These are phyloP conservation scores for Eolophus roseicapilla DNA, from an alignment of 2,113 vertebrate genomes.

Conservation along the genomic window DNA sequence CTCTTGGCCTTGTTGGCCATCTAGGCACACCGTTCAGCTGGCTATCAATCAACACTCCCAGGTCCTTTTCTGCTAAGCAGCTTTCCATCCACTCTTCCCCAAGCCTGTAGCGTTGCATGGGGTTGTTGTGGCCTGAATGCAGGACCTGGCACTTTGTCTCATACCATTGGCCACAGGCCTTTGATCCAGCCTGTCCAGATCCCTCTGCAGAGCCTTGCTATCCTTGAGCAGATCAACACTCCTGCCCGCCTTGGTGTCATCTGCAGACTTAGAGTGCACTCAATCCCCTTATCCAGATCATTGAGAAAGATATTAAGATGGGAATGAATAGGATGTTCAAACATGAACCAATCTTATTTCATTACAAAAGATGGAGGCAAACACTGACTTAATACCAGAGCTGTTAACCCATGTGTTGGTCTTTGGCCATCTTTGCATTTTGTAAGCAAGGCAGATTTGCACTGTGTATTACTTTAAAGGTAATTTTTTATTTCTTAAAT, in stretches of 20 bases:
- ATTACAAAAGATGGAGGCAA: neutral
- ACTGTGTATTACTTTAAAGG: neutral
- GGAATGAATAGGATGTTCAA: neutral
- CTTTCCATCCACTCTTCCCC: neutral
- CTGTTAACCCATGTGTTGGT: neutral
- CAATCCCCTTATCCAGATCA: neutral
- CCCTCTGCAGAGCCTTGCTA: too few species aligned
- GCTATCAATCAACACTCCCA: neutral
- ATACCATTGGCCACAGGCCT: neutral
- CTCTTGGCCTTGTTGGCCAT: neutral
- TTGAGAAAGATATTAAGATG: neutral
- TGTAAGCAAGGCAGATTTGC: neutral
- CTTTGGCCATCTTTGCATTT: neutral
- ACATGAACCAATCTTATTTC: neutral
- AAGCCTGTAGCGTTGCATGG: neutral
- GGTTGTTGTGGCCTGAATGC: neutral
- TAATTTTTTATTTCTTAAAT: neutral
- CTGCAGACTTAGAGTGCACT: neutral
- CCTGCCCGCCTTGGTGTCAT: neutral
- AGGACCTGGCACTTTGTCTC: neutral
- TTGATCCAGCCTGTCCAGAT: neutral
- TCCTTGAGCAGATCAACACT: neutral
- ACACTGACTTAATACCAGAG: neutral
- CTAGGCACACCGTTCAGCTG: neutral
- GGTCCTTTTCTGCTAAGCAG: fast-evolving